These are phyloP conservation scores for Beris chalybata DNA, from an alignment of 2,888 invertebrate genomes.

Conservation along the genomic window DNA sequence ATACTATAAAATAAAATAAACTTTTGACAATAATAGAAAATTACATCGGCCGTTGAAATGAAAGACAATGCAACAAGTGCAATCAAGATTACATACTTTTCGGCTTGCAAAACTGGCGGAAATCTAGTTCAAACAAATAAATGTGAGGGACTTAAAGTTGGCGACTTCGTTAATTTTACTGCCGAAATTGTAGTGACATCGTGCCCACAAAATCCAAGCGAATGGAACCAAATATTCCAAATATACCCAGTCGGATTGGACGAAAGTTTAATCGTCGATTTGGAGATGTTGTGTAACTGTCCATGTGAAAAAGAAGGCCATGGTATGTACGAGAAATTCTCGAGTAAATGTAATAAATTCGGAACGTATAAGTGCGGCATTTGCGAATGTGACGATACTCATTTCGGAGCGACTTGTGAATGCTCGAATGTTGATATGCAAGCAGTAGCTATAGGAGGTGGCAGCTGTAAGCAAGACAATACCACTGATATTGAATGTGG, in stretches of 20 bases:
- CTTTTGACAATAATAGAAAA: slow-evolving; percentile 66
- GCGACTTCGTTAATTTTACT: slow-evolving; percentile 80
- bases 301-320: slow-evolving; percentile 80
- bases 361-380: slow-evolving; percentile 90
- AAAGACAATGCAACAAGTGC: slow-evolving; percentile 84
- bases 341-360: slow-evolving; percentile 69
- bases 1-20: neutral
- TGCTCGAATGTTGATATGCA: slow-evolving; percentile 62
- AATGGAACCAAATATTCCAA: slow-evolving; percentile 82
- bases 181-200: slow-evolving; percentile 79
- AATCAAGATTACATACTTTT: slow-evolving; percentile 83
- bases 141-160: slow-evolving; percentile 89
- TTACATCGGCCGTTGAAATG: slow-evolving; percentile 90
- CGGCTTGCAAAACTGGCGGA: slow-evolving; percentile 70
- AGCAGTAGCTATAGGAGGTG: slow-evolving; percentile 48
- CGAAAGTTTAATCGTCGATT: slow-evolving; percentile 82
- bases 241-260: slow-evolving; percentile 94
- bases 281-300: slow-evolving; percentile 94
- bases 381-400: slow-evolving; percentile 78
- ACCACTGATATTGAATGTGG: slow-evolving; percentile 68
- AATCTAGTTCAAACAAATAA: slow-evolving; percentile 74
- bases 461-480: slow-evolving; percentile 71
- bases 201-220: slow-evolving; percentile 79
- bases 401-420: slow-evolving; percentile 87
- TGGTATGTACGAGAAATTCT: slow-evolving; percentile 62